Conservation (phyloP, 2,797 vertebrate species). For the Bufotes viridis region DNA sequence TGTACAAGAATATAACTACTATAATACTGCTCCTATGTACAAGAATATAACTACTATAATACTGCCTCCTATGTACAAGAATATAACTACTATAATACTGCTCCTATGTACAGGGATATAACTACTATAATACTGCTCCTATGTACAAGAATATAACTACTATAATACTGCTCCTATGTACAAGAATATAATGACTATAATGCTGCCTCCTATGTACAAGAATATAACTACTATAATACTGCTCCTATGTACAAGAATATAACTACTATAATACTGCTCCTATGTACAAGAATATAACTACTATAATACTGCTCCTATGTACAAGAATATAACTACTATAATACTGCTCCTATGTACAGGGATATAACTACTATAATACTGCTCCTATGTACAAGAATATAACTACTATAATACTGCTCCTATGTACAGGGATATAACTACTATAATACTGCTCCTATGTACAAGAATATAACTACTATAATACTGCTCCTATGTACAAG, state of each 20-base stretch:
- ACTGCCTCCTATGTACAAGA: too few species aligned
- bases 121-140: constrained; percentile 7
- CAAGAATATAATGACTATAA: too few species aligned
- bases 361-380: constrained; percentile 5
- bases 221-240: too few species aligned
- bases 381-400: neutral
- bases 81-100: too few species aligned
- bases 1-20: too few species aligned
- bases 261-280: neutral
- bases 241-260: too few species aligned
- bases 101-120: neutral
- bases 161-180: neutral
- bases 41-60: too few species aligned
- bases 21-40: too few species aligned
- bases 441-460: neutral
- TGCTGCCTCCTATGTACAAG: too few species aligned
- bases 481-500: neutral
- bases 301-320: constrained; percentile 1
- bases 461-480: constrained; percentile 11
- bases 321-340: constrained; percentile 13
- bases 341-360: constrained; percentile 8
- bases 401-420: neutral
- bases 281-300: constrained; percentile 1
- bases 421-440: constrained; percentile 7
- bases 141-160: constrained; percentile 4